Evolutionary conservation across 2,888 invertebrate genomes (phyloP), one percentile per base, ranked within the genome.

Genomic region (Pyrochroa serraticornis): DNA sequence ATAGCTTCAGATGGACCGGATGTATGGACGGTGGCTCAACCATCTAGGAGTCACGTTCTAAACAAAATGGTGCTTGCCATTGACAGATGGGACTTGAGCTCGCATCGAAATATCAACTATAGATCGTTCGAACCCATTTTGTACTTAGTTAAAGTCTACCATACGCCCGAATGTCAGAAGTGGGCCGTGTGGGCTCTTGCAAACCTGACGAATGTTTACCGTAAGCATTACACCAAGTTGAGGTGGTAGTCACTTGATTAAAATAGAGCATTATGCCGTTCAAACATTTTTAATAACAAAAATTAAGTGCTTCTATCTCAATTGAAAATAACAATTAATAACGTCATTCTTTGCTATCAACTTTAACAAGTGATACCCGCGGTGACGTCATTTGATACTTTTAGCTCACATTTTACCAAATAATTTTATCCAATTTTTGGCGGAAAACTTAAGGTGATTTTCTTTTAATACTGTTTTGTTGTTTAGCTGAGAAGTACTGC

Each of bases 141-240:
- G 14, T 86, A 91, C 62, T 82, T 98, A 60, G 85, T 96, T 41
- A 84, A 87, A 60, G 88, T 91, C 50, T 87, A 90, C 69, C 92
- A 95, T 75, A 95, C 95, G 0, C 92, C 93, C 0, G 89, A 93
- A 76, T 95, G 95, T 77, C 95, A 95, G 77, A 91, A 94, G 77
- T 97, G 97, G 97, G 96, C 97, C 1, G 91, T 92, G 6, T 98
- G 97, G 97, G 97, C 97, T 0, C 83, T 98, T 58, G 96, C 97
- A 44, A 98, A 98, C 81, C 86, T 98, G 60, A 98, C 97, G 43
- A 90, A 86, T 58, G 93, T 95, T 30, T 94, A 95, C 77, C 92
- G 94, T 92, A 80, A 89, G 92, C 89, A 13, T 35, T 35, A 36
- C n/a, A n/a, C n/a, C n/a, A n/a, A n/a, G n/a, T n/a, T n/a, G n/a